These are phyloP conservation scores for Tamandua tetradactyla DNA, from an alignment of 2,797 vertebrate genomes.

Conservation along the genomic window DNA sequence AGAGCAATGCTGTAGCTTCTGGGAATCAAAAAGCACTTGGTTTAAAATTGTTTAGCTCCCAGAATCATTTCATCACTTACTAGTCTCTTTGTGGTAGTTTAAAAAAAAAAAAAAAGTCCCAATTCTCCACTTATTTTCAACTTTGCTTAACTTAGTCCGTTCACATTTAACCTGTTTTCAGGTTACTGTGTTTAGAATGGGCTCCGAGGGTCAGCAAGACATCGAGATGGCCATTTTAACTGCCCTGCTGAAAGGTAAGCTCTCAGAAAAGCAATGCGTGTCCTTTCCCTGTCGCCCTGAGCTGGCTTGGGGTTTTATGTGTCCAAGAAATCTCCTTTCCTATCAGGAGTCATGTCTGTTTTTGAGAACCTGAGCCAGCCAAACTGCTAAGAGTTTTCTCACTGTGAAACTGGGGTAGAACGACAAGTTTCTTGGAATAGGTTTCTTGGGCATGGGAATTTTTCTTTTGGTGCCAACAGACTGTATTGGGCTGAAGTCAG, in stretches of 20 bases:
- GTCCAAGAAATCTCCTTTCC: background rate
- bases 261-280: background rate
- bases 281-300: background rate
- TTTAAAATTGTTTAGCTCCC: background rate
- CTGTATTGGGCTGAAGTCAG: background rate
- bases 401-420: too few relatives aligned
- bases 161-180: slow-evolving; percentile 74
- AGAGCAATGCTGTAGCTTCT: background rate
- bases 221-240: slow-evolving; percentile 99
- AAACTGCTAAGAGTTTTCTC: background rate
- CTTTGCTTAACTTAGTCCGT: background rate
- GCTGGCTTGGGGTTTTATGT: background rate
- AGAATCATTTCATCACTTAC: rapidly evolving
- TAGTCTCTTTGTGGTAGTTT: background rate
- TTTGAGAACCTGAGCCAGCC: background rate
- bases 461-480: background rate
- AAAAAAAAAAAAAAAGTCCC: background rate
- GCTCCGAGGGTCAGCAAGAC: slow-evolving; percentile 96
- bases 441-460: background rate
- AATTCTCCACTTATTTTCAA: background rate
- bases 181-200: slow-evolving; percentile 99
- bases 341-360: too few relatives aligned
- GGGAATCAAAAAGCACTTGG: background rate
- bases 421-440: background rate
- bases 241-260: slow-evolving; percentile 96